Conservation (phyloP, 2,888 invertebrate genomes). For the Microplitis deprimator region DNA sequence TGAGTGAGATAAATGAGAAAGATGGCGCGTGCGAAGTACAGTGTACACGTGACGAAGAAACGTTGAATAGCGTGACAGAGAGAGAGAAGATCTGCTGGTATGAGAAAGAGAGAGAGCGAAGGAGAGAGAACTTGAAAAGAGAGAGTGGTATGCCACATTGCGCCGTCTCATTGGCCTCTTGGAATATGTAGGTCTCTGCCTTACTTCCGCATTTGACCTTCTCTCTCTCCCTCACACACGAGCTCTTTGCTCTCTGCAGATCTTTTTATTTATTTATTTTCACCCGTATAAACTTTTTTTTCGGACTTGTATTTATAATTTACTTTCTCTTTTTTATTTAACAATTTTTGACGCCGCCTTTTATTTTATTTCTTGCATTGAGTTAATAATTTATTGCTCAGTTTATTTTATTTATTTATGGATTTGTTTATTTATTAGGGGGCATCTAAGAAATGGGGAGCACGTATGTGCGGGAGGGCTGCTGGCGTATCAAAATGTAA, state of each 20-base stretch:
- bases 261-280: slow-evolving; percentile 19
- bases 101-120: slow-evolving; percentile 27
- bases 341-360: not conserved
- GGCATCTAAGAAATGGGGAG: not conserved
- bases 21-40: slow-evolving; percentile 18
- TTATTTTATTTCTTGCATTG: not conserved
- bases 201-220: slow-evolving; percentile 40
- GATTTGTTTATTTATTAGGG: not conserved
- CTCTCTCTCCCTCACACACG: slow-evolving; percentile 31
- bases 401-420: not conserved
- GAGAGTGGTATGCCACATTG: slow-evolving; percentile 65
- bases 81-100: not conserved
- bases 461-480: not conserved
- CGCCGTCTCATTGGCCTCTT: slow-evolving; percentile 71
- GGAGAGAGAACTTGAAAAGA: slow-evolving; percentile 32
- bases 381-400: not conserved
- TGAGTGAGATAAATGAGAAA: slow-evolving; percentile 1
- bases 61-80: not conserved
- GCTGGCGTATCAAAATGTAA: not conserved
- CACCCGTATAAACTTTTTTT: slow-evolving; percentile 3
- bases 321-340: not conserved
- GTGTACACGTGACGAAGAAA: slow-evolving; percentile 21
- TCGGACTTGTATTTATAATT: not conserved
- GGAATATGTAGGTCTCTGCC: slow-evolving; percentile 68
- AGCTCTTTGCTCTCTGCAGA: slow-evolving; percentile 40